Percentiles rank a stretch among this genome's conserved stretches.
Conservation (phyloP, 1,140 invertebrate species). For the Drosophila oshimai region DNA sequence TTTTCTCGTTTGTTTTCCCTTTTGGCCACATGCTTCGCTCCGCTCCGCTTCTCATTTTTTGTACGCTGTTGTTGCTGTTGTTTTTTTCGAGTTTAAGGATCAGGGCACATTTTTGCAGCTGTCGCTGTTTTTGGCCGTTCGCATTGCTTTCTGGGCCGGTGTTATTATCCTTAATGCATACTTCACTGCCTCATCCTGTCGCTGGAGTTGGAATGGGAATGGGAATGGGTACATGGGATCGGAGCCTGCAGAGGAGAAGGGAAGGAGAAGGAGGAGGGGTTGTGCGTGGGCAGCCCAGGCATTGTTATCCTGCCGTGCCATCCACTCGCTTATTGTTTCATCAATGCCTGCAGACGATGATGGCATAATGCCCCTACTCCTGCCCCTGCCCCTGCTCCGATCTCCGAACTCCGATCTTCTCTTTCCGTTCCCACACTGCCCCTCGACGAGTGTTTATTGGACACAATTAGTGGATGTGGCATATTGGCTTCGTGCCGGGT, state of each 20-base stretch:
- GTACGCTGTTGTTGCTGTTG: too few relatives aligned
- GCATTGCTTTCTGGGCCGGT: conserved; percentile 75
- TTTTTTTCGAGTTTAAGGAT: conserved; percentile 70
- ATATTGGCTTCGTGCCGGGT: conserved; percentile 68
- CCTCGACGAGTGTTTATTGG: conserved; percentile 72
- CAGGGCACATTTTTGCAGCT: conserved; percentile 82
- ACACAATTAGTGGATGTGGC: conserved; percentile 75
- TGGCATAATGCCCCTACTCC: conserved; percentile 61
- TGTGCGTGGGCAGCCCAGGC: conserved; percentile 63
- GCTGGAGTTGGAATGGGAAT: conserved; percentile 11
- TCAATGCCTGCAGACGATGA: conserved; percentile 79
- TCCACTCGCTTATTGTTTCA: conserved; percentile 77
- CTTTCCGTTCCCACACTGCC: conserved; percentile 38
- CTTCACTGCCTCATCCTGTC: conserved; percentile 76
- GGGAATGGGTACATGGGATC: background rate
- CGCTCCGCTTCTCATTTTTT: conserved; percentile 38
- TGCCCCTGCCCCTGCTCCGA: background rate
- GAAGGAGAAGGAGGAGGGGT: conserved; percentile 4
- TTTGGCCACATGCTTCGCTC: conserved; percentile 80
- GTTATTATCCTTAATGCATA: conserved; percentile 82
- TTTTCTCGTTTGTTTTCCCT: conserved; percentile 82
- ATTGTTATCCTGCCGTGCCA: conserved; percentile 78
- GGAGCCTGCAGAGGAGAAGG: conserved; percentile 1
- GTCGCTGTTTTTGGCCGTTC: conserved; percentile 70
- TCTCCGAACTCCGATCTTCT: conserved; percentile 29